Evolutionary conservation across 1,140 invertebrate genomes (phyloP).

Genomic region (Dinoponera quadriceps): DNA sequence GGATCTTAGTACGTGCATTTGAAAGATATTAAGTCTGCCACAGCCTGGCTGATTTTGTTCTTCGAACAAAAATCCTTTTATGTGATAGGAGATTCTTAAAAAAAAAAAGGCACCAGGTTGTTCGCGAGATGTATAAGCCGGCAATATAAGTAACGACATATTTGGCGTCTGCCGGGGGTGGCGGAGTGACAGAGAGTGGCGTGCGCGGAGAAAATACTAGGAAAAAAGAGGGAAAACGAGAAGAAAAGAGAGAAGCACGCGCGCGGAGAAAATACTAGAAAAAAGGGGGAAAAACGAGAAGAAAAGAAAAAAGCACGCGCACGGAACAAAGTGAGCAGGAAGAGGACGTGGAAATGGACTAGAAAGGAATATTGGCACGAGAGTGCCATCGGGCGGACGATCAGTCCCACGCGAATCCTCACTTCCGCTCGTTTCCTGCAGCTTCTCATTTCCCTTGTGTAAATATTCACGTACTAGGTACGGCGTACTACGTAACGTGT

Average conservation of each 20-base stretch:
- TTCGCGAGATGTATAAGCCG: neutral
- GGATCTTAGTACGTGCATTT: neutral
- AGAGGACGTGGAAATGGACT: constrained; percentile 46
- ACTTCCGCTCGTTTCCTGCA: constrained; percentile 66
- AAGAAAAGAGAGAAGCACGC: neutral
- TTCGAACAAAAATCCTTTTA: constrained; percentile 16
- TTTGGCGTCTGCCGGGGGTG: constrained; percentile 26
- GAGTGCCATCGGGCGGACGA: constrained; percentile 23
- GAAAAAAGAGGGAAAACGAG: neutral
- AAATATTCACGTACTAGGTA: constrained; percentile 68
- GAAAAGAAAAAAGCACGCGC: neutral
- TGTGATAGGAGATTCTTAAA: neutral
- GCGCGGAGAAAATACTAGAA: constrained; percentile 16
- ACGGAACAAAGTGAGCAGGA: constrained; percentile 42
- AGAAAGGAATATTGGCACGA: constrained; percentile 47
- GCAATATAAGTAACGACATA: constrained; percentile 45
- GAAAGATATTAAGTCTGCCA: neutral
- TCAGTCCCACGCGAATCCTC: constrained; percentile 67
- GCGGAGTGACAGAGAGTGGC: neutral
- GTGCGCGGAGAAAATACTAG: neutral
- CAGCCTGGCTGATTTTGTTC: neutral
- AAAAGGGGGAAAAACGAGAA: neutral
- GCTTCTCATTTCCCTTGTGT: constrained; percentile 70
- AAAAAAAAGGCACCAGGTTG: neutral
- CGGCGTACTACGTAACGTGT: neutral